These are phyloP conservation scores for Pristionchus fissidentatus DNA, from an alignment of 2,888 invertebrate species.

Conservation along the genomic window DNA sequence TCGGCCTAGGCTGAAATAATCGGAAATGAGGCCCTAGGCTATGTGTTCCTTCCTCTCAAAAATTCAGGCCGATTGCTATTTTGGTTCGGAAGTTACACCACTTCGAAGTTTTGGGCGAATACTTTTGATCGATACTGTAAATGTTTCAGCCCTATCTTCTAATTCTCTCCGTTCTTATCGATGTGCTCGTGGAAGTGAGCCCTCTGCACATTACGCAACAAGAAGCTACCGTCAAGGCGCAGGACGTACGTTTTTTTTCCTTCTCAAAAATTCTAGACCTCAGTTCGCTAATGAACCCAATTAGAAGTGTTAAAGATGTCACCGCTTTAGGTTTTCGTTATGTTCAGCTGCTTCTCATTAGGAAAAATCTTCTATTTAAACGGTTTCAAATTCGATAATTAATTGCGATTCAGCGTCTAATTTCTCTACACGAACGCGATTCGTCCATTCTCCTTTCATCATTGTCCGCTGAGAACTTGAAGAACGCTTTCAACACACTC, in stretches of 20 bases:
- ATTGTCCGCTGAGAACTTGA: slow-evolving; percentile 63
- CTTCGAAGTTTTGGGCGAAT: too few relatives aligned
- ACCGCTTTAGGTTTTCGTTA: not conserved
- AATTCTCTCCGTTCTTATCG: not conserved
- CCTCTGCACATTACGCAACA: not conserved
- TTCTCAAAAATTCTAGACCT: not conserved
- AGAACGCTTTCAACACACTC: slow-evolving; percentile 60
- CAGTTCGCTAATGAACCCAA: not conserved
- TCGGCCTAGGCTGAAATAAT: too few relatives aligned
- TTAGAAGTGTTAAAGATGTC: not conserved
- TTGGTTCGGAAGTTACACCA: too few relatives aligned
- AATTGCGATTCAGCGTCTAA: not conserved
- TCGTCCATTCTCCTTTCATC: slow-evolving; percentile 56
- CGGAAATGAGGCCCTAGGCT: too few relatives aligned
- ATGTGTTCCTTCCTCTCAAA: too few relatives aligned
- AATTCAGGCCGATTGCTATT: too few relatives aligned
- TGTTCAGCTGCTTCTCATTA: not conserved
- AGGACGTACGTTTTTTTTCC: not conserved
- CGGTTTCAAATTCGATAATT: too few relatives aligned
- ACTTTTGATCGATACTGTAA: too few relatives aligned
- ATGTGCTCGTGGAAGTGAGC: not conserved
- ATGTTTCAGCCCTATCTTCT: slow-evolving; percentile 21
- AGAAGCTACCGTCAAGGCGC: not conserved
- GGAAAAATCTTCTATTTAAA: too few relatives aligned
- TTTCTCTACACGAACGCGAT: slow-evolving; percentile 10